These are phyloP conservation scores for Struthidea cinerea DNA, from an alignment of 2,113 vertebrate genomes.

Conservation along the genomic window DNA sequence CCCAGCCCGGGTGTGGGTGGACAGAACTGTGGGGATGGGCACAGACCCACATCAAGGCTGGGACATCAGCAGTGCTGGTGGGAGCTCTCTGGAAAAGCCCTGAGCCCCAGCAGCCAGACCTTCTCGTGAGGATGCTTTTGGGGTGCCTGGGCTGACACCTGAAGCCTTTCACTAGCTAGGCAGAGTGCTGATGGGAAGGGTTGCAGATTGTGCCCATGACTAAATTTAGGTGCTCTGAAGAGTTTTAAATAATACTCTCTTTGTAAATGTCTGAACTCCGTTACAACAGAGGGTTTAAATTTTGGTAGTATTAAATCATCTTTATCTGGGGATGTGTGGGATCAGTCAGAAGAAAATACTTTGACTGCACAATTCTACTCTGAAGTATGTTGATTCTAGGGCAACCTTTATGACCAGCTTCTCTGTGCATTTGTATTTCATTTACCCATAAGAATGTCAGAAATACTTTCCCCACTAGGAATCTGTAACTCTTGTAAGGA, in stretches of 20 bases:
- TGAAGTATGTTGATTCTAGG: not conserved
- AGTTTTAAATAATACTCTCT: not conserved
- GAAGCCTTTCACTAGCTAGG: not conserved
- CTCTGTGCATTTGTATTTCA: not conserved
- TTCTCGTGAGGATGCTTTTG: not conserved
- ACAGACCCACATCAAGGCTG: not conserved
- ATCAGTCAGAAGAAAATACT: not conserved
- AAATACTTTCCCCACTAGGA: not conserved
- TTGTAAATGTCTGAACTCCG: not conserved
- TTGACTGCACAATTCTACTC: not conserved
- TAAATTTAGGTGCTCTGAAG: not conserved
- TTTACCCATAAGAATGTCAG: not conserved
- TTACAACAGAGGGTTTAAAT: not conserved
- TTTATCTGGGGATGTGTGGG: not conserved
- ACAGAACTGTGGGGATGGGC: not conserved
- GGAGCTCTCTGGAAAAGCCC: not conserved
- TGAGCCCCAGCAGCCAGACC: not conserved
- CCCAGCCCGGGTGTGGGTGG: not conserved
- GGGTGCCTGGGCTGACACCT: too few species aligned
- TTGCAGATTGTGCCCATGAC: not conserved
- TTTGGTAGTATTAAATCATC: not conserved
- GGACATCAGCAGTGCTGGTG: rapidly evolving
- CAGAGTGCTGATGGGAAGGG: not conserved
- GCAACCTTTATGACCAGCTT: not conserved
- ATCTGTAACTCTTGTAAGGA: not conserved